A percentile compares a stretch with the other conserved stretches of the same genome.
Conservation (phyloP, 2,888 invertebrate species). For the Chamaedrilus cognettii region DNA sequence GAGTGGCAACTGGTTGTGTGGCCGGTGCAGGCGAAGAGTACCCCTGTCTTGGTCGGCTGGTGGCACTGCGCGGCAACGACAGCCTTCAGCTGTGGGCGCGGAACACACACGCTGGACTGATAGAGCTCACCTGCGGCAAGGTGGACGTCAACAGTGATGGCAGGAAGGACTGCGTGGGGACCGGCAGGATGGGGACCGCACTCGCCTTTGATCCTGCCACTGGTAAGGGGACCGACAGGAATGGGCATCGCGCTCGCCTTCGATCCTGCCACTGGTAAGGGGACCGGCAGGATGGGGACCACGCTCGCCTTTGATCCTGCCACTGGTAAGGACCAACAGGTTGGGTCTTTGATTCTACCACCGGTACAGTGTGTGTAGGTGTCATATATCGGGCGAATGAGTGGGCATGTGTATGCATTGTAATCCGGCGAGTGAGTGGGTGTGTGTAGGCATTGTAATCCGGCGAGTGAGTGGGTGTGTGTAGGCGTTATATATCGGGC, state of each 20-base stretch:
- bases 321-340: conserved; percentile 40
- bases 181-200: conserved; percentile 46
- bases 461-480: too few relatives aligned
- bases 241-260: conserved; percentile 48
- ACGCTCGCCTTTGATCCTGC: conserved; percentile 50
- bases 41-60: conserved; percentile 47
- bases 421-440: too few relatives aligned
- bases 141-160: conserved; percentile 54
- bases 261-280: conserved; percentile 44
- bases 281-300: conserved; percentile 46
- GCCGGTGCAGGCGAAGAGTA: conserved; percentile 36
- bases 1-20: neutral
- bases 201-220: conserved; percentile 50
- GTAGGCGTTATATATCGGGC: too few relatives aligned
- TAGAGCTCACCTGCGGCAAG: conserved; percentile 49
- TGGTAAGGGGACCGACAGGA: conserved; percentile 44
- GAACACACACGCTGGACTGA: conserved; percentile 40
- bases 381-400: conserved; percentile 1
- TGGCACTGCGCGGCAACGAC: conserved; percentile 52
- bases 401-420: too few relatives aligned
- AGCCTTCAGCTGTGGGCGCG: conserved; percentile 48
- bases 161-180: conserved; percentile 50
- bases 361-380: too few relatives aligned
- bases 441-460: too few relatives aligned
- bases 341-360: too few relatives aligned